phyloP scores from a whole-genome alignment of 2,113 vertebrate genomes.

The Sander lucioperca region DNA sequence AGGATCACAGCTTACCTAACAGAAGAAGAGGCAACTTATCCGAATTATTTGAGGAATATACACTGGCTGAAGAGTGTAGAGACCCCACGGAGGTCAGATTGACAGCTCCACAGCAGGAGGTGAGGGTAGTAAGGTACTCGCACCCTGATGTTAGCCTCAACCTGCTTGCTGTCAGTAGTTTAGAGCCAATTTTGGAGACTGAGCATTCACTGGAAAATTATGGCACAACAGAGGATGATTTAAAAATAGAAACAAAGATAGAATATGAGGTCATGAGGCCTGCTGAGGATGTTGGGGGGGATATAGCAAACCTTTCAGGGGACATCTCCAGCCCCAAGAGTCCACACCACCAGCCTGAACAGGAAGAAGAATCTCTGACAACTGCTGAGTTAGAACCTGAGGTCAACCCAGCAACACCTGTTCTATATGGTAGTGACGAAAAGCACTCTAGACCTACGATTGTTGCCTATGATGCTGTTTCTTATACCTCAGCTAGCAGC shows the following conservation, averaged over 20 bases:
- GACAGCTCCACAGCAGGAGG: slow-evolving; percentile 23
- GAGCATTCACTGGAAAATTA: slow-evolving; percentile 44
- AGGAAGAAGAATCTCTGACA: slow-evolving; percentile 6
- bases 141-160: slow-evolving; percentile 46
- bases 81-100: neutral
- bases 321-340: slow-evolving; percentile 1
- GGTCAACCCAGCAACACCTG: slow-evolving; percentile 39
- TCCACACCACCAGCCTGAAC: slow-evolving; percentile 7
- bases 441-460: slow-evolving; percentile 46
- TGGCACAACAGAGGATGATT: slow-evolving; percentile 29
- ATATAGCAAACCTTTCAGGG: slow-evolving; percentile 13
- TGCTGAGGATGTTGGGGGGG: slow-evolving; percentile 11
- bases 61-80: slow-evolving; percentile 2
- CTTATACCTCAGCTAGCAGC: slow-evolving; percentile 62
- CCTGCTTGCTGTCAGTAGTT: slow-evolving; percentile 47
- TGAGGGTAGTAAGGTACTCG: slow-evolving; percentile 7
- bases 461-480: slow-evolving; percentile 61
- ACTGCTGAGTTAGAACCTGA: slow-evolving; percentile 43
- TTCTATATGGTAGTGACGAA: slow-evolving; percentile 20
- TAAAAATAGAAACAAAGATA: slow-evolving; percentile 7
- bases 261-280: slow-evolving; percentile 29
- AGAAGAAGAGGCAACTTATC: slow-evolving; percentile 6
- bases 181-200: slow-evolving; percentile 74
- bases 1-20: slow-evolving; percentile 5
- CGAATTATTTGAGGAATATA: slow-evolving; percentile 12